Evolutionary conservation across 2,888 invertebrate genomes (phyloP).

Genomic region (Dorcus hopei): DNA sequence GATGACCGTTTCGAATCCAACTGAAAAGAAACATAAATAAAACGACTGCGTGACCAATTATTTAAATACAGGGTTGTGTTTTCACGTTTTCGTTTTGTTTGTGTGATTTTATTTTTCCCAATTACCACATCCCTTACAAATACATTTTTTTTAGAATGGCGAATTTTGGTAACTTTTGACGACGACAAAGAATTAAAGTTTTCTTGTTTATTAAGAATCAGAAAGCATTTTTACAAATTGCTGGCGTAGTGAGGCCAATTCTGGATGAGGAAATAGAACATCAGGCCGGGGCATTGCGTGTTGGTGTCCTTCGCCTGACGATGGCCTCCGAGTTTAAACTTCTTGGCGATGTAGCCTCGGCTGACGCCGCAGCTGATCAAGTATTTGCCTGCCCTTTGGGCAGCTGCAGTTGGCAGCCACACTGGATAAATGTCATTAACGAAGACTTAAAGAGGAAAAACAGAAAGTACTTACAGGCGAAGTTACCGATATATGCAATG

Average conservation of each 20-base stretch:
- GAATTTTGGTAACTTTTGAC: too few species aligned
- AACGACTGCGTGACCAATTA: too few species aligned
- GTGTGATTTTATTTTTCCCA: too few species aligned
- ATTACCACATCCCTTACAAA: too few species aligned
- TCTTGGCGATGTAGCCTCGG: conserved; percentile 42
- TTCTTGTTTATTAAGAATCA: too few species aligned
- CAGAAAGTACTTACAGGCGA: conserved; percentile 4
- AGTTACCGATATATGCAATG: conserved; percentile 49
- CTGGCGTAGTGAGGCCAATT: conserved; percentile 43
- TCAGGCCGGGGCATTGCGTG: conserved; percentile 48
- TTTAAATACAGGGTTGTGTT: too few species aligned
- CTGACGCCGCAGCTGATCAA: conserved; percentile 48
- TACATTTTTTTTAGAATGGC: too few species aligned
- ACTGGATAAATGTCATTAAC: conserved; percentile 33
- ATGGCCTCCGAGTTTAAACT: conserved; percentile 48
- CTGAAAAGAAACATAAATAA: too few species aligned
- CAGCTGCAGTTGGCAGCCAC: conserved; percentile 40
- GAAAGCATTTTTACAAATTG: not conserved
- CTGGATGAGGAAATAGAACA: conserved; percentile 50
- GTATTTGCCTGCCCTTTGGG: conserved; percentile 44
- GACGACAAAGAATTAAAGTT: too few species aligned
- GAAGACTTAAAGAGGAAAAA: not conserved
- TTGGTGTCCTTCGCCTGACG: conserved; percentile 46
- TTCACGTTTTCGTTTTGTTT: too few species aligned
- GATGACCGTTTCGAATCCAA: too few species aligned